These are phyloP conservation scores for Tamandua tetradactyla DNA, from an alignment of 2,797 vertebrate genomes.

Conservation along the genomic window DNA sequence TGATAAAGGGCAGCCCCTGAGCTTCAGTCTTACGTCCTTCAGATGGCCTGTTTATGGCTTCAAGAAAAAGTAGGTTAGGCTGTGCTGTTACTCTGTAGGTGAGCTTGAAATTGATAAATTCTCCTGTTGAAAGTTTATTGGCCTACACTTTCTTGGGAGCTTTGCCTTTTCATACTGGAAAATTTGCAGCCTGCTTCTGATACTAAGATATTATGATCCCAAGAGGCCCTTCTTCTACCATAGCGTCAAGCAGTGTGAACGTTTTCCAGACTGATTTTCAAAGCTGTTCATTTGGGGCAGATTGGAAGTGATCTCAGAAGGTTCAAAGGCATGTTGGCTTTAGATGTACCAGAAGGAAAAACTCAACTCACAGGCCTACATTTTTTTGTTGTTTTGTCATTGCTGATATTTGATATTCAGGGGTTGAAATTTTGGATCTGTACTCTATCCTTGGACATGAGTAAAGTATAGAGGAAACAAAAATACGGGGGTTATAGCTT, in stretches of 20 bases:
- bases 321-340: not conserved
- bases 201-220: not conserved
- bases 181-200: not conserved
- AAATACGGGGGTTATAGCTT: not conserved
- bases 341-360: not conserved
- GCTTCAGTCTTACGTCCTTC: not conserved
- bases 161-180: not conserved
- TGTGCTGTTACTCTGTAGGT: slow-evolving; percentile 18
- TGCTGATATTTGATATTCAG: not conserved
- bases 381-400: not conserved
- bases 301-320: not conserved
- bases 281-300: not conserved
- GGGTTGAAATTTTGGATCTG: not conserved
- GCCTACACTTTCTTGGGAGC: not conserved
- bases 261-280: not conserved
- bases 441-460: not conserved
- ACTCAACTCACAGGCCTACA: not conserved
- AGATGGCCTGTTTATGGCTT: not conserved
- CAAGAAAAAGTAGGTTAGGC: not conserved
- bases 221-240: not conserved
- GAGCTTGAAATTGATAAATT: slow-evolving; percentile 58
- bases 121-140: slow-evolving; percentile 16
- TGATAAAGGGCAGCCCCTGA: not conserved
- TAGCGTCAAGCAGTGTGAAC: not conserved
- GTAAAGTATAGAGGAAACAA: not conserved